Evolutionary conservation across 64 coral and sea anemone genomes (phyloP).

Genomic region (Montipora cactus): DNA sequence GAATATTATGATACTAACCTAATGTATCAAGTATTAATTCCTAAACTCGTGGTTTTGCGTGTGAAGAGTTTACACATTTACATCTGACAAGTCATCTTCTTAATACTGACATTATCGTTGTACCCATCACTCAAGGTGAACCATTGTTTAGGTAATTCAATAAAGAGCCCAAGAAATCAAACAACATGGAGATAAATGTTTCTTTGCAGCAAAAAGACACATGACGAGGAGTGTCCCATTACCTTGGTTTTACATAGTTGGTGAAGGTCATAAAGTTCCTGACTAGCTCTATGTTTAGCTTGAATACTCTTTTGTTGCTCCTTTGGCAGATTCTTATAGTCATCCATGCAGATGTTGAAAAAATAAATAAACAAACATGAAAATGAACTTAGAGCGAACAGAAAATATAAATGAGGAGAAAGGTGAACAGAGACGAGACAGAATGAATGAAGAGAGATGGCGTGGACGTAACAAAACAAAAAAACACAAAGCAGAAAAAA

Average conservation of each 20-base stretch:
- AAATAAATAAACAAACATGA: not conserved
- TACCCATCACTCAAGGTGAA: no score
- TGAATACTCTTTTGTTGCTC: slow-evolving; percentile 86
- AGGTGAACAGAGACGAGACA: no score
- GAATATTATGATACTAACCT: no score
- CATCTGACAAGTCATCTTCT: no score
- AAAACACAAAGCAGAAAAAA: no score
- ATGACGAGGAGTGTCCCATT: not conserved
- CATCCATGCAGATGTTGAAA: not conserved
- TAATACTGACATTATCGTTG: no score
- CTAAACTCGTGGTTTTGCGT: no score
- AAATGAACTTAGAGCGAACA: not conserved
- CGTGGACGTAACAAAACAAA: no score
- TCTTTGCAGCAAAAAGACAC: not conserved
- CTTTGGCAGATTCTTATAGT: slow-evolving; percentile 76
- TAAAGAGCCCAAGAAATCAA: not conserved
- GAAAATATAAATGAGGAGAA: not conserved
- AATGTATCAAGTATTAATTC: no score
- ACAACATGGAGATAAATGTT: not conserved
- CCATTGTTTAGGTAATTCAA: not conserved
- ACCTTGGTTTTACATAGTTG: slow-evolving; percentile 71
- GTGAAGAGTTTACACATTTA: no score
- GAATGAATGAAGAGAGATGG: no score
- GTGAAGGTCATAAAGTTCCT: slow-evolving; percentile 84
- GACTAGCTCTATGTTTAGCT: slow-evolving; percentile 84